Percentiles rank a stretch among this genome's conserved stretches.
These are phyloP conservation scores for Limnephilus marmoratus DNA, from an alignment of 2,888 invertebrate species.

Conservation along the genomic window DNA sequence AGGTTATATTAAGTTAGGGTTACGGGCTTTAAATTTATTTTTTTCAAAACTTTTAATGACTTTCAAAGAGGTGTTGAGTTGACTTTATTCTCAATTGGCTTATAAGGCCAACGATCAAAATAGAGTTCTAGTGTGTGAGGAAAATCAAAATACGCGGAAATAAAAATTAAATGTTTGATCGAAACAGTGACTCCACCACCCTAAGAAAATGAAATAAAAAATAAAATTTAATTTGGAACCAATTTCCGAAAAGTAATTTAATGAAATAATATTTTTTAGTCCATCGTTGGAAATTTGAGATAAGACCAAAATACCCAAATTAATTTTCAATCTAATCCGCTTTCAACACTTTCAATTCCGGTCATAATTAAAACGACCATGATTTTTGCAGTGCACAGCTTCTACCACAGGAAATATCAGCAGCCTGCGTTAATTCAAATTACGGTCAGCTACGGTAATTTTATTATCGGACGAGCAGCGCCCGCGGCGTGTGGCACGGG, in stretches of 20 bases:
- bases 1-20: too few relatives aligned
- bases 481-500: slow-evolving; percentile 36
- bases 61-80: too few relatives aligned
- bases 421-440: slow-evolving; percentile 64
- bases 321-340: neutral
- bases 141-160: too few relatives aligned
- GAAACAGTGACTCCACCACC: too few relatives aligned
- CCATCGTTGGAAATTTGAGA: neutral
- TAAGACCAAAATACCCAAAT: neutral
- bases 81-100: too few relatives aligned
- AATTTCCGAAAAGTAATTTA: neutral
- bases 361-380: slow-evolving; percentile 4
- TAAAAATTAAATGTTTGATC: too few relatives aligned
- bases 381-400: slow-evolving; percentile 37
- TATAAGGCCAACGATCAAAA: too few relatives aligned
- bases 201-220: neutral
- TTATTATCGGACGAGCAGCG: slow-evolving; percentile 63
- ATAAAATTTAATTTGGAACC: neutral
- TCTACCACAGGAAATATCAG: slow-evolving; percentile 54
- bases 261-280: neutral
- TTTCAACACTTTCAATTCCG: neutral
- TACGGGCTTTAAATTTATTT: too few relatives aligned
- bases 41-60: too few relatives aligned
- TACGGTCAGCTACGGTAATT: slow-evolving; percentile 65
- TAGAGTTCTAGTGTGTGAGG: too few relatives aligned